These are phyloP conservation scores for Python bivittatus DNA, from an alignment of 2,113 vertebrate genomes.

Conservation along the genomic window DNA sequence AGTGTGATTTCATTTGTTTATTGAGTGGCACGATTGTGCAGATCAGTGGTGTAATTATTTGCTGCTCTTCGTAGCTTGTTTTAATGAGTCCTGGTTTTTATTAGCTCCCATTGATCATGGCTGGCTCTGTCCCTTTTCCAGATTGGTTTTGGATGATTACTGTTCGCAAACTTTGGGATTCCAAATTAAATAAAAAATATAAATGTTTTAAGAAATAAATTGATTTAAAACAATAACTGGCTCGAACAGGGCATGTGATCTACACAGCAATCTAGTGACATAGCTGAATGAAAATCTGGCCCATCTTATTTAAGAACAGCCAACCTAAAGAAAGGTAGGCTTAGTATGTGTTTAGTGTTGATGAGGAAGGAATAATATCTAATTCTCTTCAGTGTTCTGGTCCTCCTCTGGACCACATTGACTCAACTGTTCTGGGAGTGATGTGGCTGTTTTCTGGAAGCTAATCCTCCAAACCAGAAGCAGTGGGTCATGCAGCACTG, in stretches of 20 bases:
- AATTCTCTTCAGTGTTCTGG: too few species aligned
- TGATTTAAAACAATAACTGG: neutral
- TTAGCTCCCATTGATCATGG: neutral
- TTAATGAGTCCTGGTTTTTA: neutral
- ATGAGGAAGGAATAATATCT: too few species aligned
- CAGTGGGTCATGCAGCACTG: too few species aligned
- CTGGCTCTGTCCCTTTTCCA: neutral
- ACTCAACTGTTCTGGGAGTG: too few species aligned
- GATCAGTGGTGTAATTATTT: neutral
- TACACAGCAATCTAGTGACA: neutral
- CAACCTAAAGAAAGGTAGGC: too few species aligned
- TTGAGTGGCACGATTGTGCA: neutral
- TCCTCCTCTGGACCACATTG: too few species aligned
- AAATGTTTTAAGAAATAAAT: neutral
- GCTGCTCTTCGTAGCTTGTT: neutral
- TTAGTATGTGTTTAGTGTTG: too few species aligned
- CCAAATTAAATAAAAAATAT: neutral
- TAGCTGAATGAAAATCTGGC: neutral
- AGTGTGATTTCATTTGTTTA: neutral
- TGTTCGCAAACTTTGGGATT: neutral
- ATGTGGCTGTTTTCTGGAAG: too few species aligned
- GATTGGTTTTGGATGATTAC: neutral
- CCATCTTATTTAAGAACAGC: too few species aligned
- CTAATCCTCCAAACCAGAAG: too few species aligned
- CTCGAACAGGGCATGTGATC: neutral